Evolutionary conservation across 1,140 invertebrate species (phyloP).

Genomic region (Hyposmocoma kahamanoa): DNA sequence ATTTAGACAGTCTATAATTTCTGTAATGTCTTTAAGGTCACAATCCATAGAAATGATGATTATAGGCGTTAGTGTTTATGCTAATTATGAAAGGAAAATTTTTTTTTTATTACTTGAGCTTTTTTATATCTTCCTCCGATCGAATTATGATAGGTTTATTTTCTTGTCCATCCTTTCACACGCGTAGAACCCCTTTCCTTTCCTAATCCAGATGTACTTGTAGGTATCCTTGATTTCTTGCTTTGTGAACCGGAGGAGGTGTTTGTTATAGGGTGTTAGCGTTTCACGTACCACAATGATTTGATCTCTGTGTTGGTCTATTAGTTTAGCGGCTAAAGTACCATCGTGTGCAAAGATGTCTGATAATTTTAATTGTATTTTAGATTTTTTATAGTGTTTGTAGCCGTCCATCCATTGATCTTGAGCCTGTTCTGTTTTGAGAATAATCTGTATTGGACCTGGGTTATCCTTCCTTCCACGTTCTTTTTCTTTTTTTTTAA

Average conservation of each 20-base stretch:
- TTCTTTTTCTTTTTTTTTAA: too few relatives aligned
- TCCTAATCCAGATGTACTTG: background rate
- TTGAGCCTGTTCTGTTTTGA: background rate
- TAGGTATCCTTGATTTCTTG: background rate
- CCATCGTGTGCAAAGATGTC: background rate
- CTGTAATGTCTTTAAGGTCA: background rate
- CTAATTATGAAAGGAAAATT: too few relatives aligned
- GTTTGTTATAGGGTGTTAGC: slow-evolving; percentile 2
- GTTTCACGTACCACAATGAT: background rate
- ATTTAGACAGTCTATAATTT: background rate
- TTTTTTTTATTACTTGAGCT: too few relatives aligned
- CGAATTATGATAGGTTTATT: background rate
- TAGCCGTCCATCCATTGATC: background rate
- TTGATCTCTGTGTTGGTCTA: too few relatives aligned
- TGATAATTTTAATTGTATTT: background rate
- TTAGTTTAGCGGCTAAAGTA: background rate
- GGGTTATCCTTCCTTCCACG: background rate
- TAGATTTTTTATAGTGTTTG: background rate
- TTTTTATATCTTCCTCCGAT: background rate
- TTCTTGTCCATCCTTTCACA: background rate
- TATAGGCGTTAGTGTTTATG: too few relatives aligned
- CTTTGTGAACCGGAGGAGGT: background rate
- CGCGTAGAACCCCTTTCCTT: background rate
- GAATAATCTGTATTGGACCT: background rate
- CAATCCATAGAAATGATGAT: too few relatives aligned